phyloP scores from a whole-genome alignment of 1,140 invertebrate genomes.

The Hyles euphorbiae region DNA sequence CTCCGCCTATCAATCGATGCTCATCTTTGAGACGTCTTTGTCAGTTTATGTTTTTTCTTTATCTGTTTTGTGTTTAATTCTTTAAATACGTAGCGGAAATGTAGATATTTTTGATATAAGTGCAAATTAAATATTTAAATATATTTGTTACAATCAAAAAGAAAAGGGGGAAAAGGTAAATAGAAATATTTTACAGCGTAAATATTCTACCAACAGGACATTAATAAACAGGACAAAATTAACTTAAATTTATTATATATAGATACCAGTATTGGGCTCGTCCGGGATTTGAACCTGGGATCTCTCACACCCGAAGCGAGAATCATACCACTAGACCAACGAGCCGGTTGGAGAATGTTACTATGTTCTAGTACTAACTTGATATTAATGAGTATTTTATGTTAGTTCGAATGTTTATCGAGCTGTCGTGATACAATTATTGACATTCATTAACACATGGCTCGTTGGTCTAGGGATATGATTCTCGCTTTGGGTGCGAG shows the following conservation, averaged over 20 bases:
- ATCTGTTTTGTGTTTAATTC: background rate
- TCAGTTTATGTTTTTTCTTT: background rate
- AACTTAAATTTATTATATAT: too few relatives aligned
- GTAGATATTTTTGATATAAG: too few relatives aligned
- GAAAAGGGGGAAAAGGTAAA: too few relatives aligned
- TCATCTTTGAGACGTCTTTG: background rate
- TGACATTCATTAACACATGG: background rate
- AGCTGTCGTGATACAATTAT: background rate
- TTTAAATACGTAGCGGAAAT: too few relatives aligned
- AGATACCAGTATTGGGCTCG: conserved; percentile 9
- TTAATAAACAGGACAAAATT: too few relatives aligned
- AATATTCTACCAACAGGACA: too few relatives aligned
- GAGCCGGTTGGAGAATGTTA: conserved; percentile 11
- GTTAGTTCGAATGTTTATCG: background rate
- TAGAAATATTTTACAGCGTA: too few relatives aligned
- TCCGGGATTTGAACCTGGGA: conserved; percentile 20
- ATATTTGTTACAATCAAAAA: too few relatives aligned
- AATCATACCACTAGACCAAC: conserved; percentile 29
- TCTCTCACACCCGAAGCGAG: conserved; percentile 31
- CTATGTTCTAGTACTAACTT: conserved; percentile 2
- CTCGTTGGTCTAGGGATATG: conserved; percentile 30
- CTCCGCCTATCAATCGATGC: conserved; percentile 3
- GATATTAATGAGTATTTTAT: conserved; percentile 3
- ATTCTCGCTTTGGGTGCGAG: conserved; percentile 31
- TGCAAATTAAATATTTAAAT: too few relatives aligned